Base-by-base conservation (phyloP, 1,140 invertebrate species). In the Vanessa tameamea region DNA sequence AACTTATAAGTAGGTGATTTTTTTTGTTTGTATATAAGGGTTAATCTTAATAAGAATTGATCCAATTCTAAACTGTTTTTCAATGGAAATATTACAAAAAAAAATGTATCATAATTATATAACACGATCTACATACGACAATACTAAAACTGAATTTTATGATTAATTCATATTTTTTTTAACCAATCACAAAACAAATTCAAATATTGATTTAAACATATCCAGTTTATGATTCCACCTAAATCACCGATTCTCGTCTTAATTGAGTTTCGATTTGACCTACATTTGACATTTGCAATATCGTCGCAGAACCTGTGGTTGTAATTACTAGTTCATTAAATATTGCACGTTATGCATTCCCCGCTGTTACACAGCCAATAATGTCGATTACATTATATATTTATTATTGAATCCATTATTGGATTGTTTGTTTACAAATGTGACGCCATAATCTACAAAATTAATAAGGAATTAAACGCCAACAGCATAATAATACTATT, bases 211-310 rank as follows among this genome's bases (percentile, higher is more conserved):
- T 9, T 43, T 43, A 11, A 43, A 43, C 37, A 37, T 37, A 37
- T 37, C 31, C 31, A 43, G 37, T 43, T 8, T 43, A 43, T 43
- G 37, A 43, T 43, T 26, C 55, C 55, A 23, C 55, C 55, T 26
- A 23, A 59, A 26, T 26, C 20, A 31, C 12, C 23, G 55, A 26
- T 59, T 51, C 55, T 26, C 43, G 47, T 65, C 64, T 65, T 65
- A 65, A 65, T 65, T 65, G 47, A 65, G 47, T 47, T 47, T 65
- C 43, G 64, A 37, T 65, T 47, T 65, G 64, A 65, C 64, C 64
- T 65, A 65, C 47, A 48, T 65, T 65, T 48, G 47, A 65, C 64
- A 47, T 65, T 65, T 47, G 11, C 64, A 47, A 65, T 65, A n/a
- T 65, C 55, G 55, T 59, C 15, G 13, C 48, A 14, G 20, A 26